These are phyloP conservation scores for Trogon surrucura DNA, from an alignment of 2,113 vertebrate genomes.

Conservation along the genomic window DNA sequence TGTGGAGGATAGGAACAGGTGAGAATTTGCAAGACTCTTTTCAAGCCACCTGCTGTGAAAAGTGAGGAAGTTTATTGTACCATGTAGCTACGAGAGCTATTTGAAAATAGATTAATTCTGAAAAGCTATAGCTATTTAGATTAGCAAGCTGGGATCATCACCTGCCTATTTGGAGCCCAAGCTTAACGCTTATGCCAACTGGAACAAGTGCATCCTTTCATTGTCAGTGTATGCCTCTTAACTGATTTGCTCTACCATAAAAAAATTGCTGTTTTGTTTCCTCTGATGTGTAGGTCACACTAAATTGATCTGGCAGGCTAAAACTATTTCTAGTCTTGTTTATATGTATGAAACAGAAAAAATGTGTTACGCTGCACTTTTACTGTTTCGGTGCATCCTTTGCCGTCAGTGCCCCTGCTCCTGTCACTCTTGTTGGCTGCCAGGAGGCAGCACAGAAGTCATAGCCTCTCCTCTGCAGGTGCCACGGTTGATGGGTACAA, in stretches of 20 bases:
- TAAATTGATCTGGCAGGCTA: background rate
- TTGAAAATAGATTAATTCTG: slow-evolving; percentile 9
- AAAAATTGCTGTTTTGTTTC: background rate
- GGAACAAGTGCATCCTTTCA: background rate
- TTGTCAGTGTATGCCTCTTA: background rate
- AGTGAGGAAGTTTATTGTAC: background rate
- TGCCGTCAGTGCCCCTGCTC: background rate
- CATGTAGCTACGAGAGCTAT: background rate
- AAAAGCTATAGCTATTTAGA: background rate
- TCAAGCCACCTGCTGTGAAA: background rate
- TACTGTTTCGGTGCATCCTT: background rate
- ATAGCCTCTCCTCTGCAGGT: background rate
- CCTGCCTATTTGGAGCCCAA: background rate
- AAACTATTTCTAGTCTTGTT: background rate
- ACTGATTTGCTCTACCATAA: background rate
- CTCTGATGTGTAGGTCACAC: background rate
- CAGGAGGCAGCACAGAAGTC: background rate
- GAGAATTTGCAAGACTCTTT: background rate
- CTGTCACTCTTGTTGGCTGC: background rate
- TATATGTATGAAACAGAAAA: background rate
- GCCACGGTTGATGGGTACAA: background rate
- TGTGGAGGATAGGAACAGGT: background rate
- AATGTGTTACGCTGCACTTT: background rate
- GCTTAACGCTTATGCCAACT: background rate
- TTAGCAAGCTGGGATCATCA: slow-evolving; percentile 6